phyloP scores from a whole-genome alignment of 2,888 invertebrate genomes.

The Leucoma salicis region DNA sequence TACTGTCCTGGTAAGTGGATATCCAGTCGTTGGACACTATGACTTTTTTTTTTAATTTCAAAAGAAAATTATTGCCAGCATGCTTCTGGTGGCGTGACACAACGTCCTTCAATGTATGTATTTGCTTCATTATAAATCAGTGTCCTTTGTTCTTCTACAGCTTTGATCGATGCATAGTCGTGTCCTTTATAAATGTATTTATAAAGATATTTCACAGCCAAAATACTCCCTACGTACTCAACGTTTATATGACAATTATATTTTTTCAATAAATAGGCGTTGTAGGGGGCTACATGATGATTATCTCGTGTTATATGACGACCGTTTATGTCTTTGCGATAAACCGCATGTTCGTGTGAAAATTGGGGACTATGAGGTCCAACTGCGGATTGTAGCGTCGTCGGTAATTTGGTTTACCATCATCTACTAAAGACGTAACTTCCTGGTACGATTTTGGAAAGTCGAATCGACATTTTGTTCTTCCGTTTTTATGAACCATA shows the following conservation, averaged over 20 bases:
- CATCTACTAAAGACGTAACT: constrained; percentile 18
- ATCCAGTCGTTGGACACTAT: constrained; percentile 9
- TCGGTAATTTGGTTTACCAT: constrained; percentile 19
- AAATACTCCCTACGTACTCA: constrained; percentile 13
- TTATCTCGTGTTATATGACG: constrained; percentile 5
- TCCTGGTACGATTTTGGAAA: constrained; percentile 18
- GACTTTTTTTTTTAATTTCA: neutral
- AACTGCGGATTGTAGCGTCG: constrained; percentile 18
- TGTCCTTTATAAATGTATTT: constrained; percentile 13
- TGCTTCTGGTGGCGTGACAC: constrained; percentile 12
- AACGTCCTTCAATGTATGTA: constrained; percentile 18
- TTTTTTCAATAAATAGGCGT: constrained; percentile 15
- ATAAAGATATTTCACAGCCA: constrained; percentile 19
- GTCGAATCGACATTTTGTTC: constrained; percentile 15
- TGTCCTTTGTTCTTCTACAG: constrained; percentile 14
- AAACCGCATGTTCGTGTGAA: constrained; percentile 13
- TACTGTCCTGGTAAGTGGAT: constrained; percentile 16
- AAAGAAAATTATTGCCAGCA: neutral
- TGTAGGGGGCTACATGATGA: constrained; percentile 17
- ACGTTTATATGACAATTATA: constrained; percentile 18
- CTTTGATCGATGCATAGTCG: constrained; percentile 10
- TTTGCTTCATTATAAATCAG: constrained; percentile 15
- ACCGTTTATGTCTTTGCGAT: constrained; percentile 13
- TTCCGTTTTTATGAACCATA: constrained; percentile 4
- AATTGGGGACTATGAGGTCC: constrained; percentile 16